These are phyloP conservation scores for Bolinopsis microptera DNA, from an alignment of 37 sponge, comb jelly and placozoan genomes.

Conservation along the genomic window DNA sequence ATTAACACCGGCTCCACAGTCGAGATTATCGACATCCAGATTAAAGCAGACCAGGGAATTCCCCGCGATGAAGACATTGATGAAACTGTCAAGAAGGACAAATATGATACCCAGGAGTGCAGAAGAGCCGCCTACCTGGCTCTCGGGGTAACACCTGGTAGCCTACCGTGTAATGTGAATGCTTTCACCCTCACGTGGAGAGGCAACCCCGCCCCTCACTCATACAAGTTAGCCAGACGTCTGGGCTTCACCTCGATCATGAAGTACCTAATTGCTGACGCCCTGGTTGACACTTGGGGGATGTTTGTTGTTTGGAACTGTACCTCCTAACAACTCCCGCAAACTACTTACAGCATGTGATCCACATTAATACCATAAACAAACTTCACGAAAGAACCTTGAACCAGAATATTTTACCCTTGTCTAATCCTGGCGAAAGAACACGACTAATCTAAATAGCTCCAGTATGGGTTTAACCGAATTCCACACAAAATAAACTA, in stretches of 20 bases:
- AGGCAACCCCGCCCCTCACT: not conserved
- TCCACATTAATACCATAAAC: no score
- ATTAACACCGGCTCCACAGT: not conserved
- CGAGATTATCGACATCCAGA: not conserved
- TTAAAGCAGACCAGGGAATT: not conserved
- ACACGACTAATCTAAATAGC: no score
- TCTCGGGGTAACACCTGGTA: not conserved
- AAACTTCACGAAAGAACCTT: no score
- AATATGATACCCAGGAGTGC: not conserved
- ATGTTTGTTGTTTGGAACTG: not conserved
- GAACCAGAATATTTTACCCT: no score
- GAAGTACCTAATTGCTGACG: not conserved
- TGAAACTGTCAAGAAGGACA: not conserved
- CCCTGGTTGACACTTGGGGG: not conserved
- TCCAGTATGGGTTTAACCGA: no score
- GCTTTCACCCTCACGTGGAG: constrained; percentile 9
- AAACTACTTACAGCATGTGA: no score
- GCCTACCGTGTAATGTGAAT: not conserved
- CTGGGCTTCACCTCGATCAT: not conserved
- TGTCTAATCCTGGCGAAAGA: no score
- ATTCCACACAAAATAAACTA: no score
- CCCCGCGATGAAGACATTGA: not conserved
- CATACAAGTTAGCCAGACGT: not conserved
- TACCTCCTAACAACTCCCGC: no score
- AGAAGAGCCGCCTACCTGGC: not conserved